Conservation (phyloP, 1,140 invertebrate species). For the Conus ventricosus region DNA sequence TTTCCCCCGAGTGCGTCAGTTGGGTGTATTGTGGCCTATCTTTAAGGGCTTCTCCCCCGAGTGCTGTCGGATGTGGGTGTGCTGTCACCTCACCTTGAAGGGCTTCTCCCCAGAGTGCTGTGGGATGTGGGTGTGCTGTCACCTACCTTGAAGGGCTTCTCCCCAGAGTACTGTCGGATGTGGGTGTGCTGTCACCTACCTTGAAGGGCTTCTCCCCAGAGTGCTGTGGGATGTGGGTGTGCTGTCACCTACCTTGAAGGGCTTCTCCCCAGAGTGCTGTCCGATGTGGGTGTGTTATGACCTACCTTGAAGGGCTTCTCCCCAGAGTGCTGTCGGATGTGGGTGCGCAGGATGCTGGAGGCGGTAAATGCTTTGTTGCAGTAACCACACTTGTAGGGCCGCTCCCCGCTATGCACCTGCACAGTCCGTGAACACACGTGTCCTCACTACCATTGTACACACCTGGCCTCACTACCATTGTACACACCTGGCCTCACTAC, state of each 20-base stretch:
- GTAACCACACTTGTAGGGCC: conserved; percentile 82
- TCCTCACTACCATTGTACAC: too few relatives aligned
- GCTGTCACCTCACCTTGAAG: conserved; percentile 77
- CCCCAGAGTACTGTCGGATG: conserved; percentile 91
- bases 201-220: too few relatives aligned
- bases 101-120: conserved; percentile 93
- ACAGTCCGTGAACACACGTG: background rate
- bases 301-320: conserved; percentile 84
- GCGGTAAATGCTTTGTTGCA: conserved; percentile 95
- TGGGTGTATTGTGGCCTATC: too few relatives aligned
- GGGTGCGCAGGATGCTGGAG: conserved; percentile 91
- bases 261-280: conserved; percentile 92
- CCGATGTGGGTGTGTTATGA: conserved; percentile 81
- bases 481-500: too few relatives aligned
- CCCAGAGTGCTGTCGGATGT: conserved; percentile 91
- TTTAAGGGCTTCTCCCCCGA: too few relatives aligned
- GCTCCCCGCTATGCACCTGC: conserved; percentile 77
- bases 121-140: conserved; percentile 81
- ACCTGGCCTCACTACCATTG: too few relatives aligned
- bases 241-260: conserved; percentile 78
- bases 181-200: conserved; percentile 81
- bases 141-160: conserved; percentile 83
- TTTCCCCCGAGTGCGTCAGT: too few relatives aligned
- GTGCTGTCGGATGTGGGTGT: too few relatives aligned
- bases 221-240: too few relatives aligned